Base-by-base conservation (phyloP, 2,888 invertebrate species). In the Drosophila mayaguana region DNA sequence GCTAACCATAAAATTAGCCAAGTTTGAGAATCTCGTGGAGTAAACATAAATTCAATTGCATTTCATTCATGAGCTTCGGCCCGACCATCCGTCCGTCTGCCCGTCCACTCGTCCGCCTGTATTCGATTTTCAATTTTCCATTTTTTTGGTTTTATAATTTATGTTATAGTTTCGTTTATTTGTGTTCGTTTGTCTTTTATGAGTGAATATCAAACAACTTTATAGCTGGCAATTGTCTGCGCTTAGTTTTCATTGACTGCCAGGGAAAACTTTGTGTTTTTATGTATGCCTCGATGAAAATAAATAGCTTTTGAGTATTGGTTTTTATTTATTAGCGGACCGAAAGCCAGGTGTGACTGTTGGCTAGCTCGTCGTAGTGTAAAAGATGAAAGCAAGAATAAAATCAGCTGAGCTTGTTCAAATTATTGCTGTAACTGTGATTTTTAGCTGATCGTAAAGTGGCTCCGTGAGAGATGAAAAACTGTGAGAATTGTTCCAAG, bases 21-120 rank as follows among this genome's bases (percentile, higher is more conserved):
- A 67, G 43, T 48, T 38, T 63, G 46, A 69, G 62, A 78, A 63
- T 73, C 75, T 64, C 63, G 59, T 79, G 73, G 69, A 76, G 72
- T 70, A 68, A 70, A 72, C 80, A 79, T 82, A 69, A 80, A 88
- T 75, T 86, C 69, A 83, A 88, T 88, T 85, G 75, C 90, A 78
- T 42, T 75, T 83, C 89, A 86, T 86, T 90, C 89, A 85, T 90
- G 70, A 73, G 40, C 40, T 43, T 40, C 42, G 56, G 25, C 54
- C 28, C 28, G 8, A 2, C 28, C 8, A 28, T 28, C 28, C 8
- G 6, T 8, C 2, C 28, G 28, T 8, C 8, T 8, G 1, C 8
- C 6, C 25, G 25, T 25, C 25, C 25, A n/a, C 1, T 16, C 45
- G 18, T 2, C 18, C 32, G 42, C n/a, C 51, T 38, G 55, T 50